Percentiles rank a stretch among this genome's conserved stretches.
Conservation (phyloP, 2,113 vertebrate species). For the Leiothrix lutea region DNA sequence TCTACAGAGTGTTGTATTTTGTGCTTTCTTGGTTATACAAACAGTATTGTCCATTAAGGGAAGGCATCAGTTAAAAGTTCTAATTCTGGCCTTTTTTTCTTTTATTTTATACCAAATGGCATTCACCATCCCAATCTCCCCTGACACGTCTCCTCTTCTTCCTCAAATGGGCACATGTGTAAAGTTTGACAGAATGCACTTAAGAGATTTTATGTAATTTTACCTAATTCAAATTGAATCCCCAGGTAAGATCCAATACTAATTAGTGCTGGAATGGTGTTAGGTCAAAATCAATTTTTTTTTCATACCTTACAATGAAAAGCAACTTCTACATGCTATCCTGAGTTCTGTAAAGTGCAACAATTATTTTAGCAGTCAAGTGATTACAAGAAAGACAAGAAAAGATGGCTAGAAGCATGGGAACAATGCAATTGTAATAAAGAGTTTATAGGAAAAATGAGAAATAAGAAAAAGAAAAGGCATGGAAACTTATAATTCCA, state of each 20-base stretch:
- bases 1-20: neutral
- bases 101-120: neutral
- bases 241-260: neutral
- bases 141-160: fast-evolving
- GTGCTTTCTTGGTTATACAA: neutral
- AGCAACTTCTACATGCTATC: neutral
- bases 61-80: neutral
- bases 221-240: neutral
- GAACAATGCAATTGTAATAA: neutral
- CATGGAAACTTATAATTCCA: neutral
- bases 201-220: neutral
- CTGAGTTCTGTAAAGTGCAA: neutral
- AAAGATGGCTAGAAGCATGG: neutral
- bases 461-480: neutral
- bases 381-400: neutral
- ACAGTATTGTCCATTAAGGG: neutral
- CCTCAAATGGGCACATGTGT: neutral
- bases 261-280: neutral
- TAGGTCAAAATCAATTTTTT: neutral
- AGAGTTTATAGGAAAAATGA: neutral
- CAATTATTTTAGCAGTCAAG: neutral
- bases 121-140: neutral
- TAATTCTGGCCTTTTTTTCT: neutral
- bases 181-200: neutral
- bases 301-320: neutral